phyloP scores from a whole-genome alignment of 1,140 invertebrate genomes.

The Lucilia cuprina region DNA sequence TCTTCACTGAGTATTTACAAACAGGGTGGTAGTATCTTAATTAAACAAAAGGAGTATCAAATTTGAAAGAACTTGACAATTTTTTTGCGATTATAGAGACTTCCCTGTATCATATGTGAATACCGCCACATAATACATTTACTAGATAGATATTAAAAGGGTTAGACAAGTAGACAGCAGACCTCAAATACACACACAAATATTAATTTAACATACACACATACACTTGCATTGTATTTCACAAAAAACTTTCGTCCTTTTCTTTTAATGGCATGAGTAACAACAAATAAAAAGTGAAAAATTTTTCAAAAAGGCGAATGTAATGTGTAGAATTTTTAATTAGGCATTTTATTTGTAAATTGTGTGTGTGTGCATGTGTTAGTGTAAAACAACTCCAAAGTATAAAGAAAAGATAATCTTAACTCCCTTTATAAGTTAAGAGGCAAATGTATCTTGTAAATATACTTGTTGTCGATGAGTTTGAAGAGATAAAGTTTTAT shows the following conservation, averaged over 20 bases:
- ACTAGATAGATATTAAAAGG: not conserved
- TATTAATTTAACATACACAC: not conserved
- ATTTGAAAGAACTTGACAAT: no score
- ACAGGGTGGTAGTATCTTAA: not conserved
- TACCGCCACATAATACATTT: not conserved
- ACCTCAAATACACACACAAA: not conserved
- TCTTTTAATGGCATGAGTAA: not conserved
- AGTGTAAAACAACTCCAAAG: not conserved
- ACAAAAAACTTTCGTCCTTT: not conserved
- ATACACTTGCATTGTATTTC: not conserved
- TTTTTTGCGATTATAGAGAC: not conserved
- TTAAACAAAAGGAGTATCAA: not conserved
- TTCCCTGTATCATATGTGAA: not conserved
- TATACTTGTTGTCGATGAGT: not conserved
- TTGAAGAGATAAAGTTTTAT: not conserved
- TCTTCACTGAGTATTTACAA: not conserved
- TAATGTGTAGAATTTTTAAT: constrained; percentile 62
- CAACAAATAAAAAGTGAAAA: not conserved
- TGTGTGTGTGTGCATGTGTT: constrained; percentile 18
- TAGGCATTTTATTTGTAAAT: constrained; percentile 40
- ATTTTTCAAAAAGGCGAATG: constrained; percentile 30
- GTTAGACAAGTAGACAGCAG: not conserved
- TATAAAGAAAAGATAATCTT: not conserved
- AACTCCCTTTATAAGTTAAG: constrained; percentile 1
- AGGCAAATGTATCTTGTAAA: constrained; percentile 26